phyloP scores from a whole-genome alignment of 1,140 invertebrate species.

The Orchestia grillus region DNA sequence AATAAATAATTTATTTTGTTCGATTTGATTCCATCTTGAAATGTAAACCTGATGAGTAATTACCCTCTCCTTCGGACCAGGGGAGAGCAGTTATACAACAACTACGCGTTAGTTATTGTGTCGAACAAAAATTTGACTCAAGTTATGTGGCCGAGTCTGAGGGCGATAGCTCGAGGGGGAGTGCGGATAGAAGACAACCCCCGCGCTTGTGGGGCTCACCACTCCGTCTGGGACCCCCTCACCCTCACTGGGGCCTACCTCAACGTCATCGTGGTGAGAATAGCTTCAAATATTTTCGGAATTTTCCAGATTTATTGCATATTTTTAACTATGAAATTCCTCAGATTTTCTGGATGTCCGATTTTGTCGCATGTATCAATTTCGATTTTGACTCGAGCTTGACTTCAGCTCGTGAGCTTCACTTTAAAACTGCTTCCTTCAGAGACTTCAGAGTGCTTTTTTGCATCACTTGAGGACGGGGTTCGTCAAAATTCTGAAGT shows the following conservation, averaged over 20 bases:
- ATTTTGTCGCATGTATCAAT: too few relatives aligned
- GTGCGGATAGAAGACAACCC: background rate
- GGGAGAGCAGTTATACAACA: background rate
- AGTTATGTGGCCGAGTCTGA: constrained; percentile 4
- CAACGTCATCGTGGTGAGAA: background rate
- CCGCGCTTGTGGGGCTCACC: background rate
- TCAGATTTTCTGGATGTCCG: too few relatives aligned
- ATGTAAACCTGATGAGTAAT: background rate
- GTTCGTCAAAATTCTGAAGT: too few relatives aligned
- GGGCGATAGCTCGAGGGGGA: background rate
- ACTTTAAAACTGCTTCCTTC: too few relatives aligned
- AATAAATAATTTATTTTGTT: background rate
- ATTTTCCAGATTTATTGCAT: too few relatives aligned
- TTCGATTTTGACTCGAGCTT: too few relatives aligned
- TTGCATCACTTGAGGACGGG: too few relatives aligned
- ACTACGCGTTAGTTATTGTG: background rate
- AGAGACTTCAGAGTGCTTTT: too few relatives aligned
- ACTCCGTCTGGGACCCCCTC: background rate
- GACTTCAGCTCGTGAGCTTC: too few relatives aligned
- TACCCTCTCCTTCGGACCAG: background rate
- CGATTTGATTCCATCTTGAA: background rate
- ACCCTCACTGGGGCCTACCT: background rate
- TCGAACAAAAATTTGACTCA: background rate
- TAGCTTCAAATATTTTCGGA: background rate
- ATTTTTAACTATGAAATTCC: too few relatives aligned